Conservation (phyloP, 2,888 invertebrate species). For the Drosophila ustulata region DNA sequence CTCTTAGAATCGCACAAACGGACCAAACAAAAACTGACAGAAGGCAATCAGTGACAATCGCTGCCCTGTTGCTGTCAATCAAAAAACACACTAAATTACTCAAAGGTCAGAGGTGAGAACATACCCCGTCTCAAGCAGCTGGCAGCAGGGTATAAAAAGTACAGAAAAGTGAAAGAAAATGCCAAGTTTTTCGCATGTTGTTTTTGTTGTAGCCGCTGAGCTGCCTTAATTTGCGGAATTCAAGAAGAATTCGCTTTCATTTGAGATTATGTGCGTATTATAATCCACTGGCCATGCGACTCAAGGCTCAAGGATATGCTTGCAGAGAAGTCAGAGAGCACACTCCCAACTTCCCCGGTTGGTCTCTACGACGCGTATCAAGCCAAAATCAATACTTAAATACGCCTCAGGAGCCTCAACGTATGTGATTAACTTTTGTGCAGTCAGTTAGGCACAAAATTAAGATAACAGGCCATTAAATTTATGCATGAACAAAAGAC, state of each 20-base stretch:
- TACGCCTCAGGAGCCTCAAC: slow-evolving; percentile 24
- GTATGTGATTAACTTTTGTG: slow-evolving; percentile 75
- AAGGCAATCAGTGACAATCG: background rate
- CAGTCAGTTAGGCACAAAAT: slow-evolving; percentile 70
- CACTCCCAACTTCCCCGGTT: slow-evolving; percentile 1
- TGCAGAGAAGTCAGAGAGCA: slow-evolving; percentile 5
- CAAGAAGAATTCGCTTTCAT: slow-evolving; percentile 74
- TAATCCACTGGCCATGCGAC: slow-evolving; percentile 64
- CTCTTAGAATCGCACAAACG: background rate
- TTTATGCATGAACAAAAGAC: slow-evolving; percentile 69
- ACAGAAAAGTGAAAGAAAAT: slow-evolving; percentile 40
- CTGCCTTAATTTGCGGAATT: slow-evolving; percentile 75
- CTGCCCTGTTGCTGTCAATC: background rate
- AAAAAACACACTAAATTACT: background rate
- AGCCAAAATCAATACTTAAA: slow-evolving; percentile 66
- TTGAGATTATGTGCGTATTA: slow-evolving; percentile 70
- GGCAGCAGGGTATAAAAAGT: slow-evolving; percentile 19
- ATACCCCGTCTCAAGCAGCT: background rate
- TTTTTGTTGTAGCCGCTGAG: slow-evolving; percentile 24
- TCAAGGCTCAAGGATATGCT: slow-evolving; percentile 37
- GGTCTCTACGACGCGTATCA: background rate
- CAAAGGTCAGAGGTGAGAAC: background rate
- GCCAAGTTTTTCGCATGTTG: slow-evolving; percentile 37
- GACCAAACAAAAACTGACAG: background rate
- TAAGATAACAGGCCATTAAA: slow-evolving; percentile 72